Percentiles rank a stretch among this genome's conserved stretches.
phyloP scores from a whole-genome alignment of 2,797 vertebrate species.

The Argyrosomus regius region DNA sequence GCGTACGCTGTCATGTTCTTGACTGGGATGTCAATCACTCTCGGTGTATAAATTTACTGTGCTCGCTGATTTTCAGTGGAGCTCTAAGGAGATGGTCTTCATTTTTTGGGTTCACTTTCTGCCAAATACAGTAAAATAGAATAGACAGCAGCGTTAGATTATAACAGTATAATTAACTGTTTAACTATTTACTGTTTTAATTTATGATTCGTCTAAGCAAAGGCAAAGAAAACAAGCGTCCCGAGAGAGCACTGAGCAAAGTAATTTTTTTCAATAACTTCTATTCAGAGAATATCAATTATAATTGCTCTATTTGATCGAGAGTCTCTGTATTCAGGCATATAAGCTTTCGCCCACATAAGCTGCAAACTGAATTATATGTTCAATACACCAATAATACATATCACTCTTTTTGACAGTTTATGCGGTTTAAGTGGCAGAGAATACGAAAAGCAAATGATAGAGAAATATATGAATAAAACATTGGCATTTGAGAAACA shows the following conservation, averaged over 20 bases:
- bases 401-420: constrained; percentile 80
- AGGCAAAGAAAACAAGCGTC: constrained; percentile 22
- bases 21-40: constrained; percentile 72
- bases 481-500: constrained; percentile 83
- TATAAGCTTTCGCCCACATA: constrained; percentile 70
- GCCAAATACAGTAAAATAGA: constrained; percentile 41
- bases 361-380: constrained; percentile 76
- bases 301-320: constrained; percentile 68
- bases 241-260: constrained; percentile 25
- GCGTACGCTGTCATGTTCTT: constrained; percentile 71
- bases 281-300: constrained; percentile 65
- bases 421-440: constrained; percentile 78
- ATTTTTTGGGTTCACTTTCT: constrained; percentile 27
- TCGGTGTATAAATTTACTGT: constrained; percentile 39
- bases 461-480: constrained; percentile 83
- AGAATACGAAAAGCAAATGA: constrained; percentile 81
- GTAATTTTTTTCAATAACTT: constrained; percentile 58
- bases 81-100: constrained; percentile 46
- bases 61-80: constrained; percentile 44
- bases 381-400: constrained; percentile 76
- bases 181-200: constrained; percentile 47
- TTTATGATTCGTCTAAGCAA: constrained; percentile 20
- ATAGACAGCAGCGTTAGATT: constrained; percentile 8
- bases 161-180: background rate
- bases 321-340: constrained; percentile 58